Conservation (phyloP, 1,140 invertebrate genomes). For the Amphibalanus amphitrite region DNA sequence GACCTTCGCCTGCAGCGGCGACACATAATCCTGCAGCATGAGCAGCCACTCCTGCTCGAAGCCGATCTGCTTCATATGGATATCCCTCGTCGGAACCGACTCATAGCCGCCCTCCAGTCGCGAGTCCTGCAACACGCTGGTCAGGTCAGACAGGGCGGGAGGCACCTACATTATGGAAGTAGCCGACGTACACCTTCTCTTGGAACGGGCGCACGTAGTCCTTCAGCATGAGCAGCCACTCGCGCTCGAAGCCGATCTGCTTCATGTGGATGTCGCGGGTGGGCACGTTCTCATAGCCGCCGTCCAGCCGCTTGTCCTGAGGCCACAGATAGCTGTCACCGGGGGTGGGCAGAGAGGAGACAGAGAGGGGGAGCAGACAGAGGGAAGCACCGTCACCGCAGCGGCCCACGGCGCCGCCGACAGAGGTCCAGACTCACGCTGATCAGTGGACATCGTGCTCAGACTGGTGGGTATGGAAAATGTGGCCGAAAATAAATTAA, state of each 20-base stretch:
- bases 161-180: slow-evolving; percentile 20
- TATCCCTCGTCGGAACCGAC: slow-evolving; percentile 74
- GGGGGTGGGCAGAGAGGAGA: too few relatives aligned
- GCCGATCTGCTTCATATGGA: too few relatives aligned
- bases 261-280: slow-evolving; percentile 96
- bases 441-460: too few relatives aligned
- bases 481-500: too few relatives aligned
- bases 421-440: too few relatives aligned
- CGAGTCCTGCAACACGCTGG: slow-evolving; percentile 33
- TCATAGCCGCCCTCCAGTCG: slow-evolving; percentile 52
- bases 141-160: slow-evolving; percentile 4
- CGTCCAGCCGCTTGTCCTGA: slow-evolving; percentile 44
- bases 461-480: too few relatives aligned
- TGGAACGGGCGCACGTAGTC: slow-evolving; percentile 40
- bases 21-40: slow-evolving; percentile 72
- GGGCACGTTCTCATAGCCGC: slow-evolving; percentile 60
- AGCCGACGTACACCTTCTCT: slow-evolving; percentile 33
- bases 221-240: slow-evolving; percentile 40
- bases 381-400: too few relatives aligned
- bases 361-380: too few relatives aligned
- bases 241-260: too few relatives aligned
- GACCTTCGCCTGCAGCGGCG: slow-evolving; percentile 76
- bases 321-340: too few relatives aligned
- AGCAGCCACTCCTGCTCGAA: slow-evolving; percentile 75
- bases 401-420: too few relatives aligned